phyloP scores from a whole-genome alignment of 1,140 invertebrate species.

The Latrodectus geometricus region DNA sequence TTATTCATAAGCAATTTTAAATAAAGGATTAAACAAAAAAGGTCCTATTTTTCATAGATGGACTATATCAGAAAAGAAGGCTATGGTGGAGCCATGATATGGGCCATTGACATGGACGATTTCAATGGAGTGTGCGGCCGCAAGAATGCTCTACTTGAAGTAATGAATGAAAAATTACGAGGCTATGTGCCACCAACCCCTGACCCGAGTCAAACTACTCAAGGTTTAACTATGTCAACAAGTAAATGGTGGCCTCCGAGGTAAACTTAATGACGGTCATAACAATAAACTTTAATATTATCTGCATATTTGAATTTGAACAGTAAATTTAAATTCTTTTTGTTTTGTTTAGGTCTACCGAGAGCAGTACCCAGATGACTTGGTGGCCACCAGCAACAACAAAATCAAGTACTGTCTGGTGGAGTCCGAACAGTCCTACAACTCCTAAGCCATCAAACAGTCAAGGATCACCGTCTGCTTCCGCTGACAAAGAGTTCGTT shows the following conservation, averaged over 20 bases:
- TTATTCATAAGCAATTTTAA: too few relatives aligned
- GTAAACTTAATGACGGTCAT: neutral
- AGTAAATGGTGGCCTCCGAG: constrained; percentile 61
- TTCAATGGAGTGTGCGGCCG: constrained; percentile 64
- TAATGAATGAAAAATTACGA: constrained; percentile 81
- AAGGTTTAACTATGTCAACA: constrained; percentile 54
- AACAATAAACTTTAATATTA: neutral
- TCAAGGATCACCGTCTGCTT: constrained; percentile 10
- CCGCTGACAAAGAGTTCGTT: constrained; percentile 40
- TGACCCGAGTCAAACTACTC: constrained; percentile 51
- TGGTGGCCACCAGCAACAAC: constrained; percentile 51
- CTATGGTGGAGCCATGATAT: constrained; percentile 70
- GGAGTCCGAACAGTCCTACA: constrained; percentile 17
- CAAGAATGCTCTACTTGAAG: constrained; percentile 68
- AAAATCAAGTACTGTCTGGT: constrained; percentile 28
- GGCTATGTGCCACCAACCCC: constrained; percentile 78
- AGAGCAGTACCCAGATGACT: constrained; percentile 41
- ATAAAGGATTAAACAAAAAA: neutral
- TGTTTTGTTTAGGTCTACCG: constrained; percentile 19
- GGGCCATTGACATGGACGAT: constrained; percentile 70
- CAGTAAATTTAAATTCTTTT: too few relatives aligned
- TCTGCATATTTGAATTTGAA: too few relatives aligned
- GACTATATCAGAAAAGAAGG: constrained; percentile 67
- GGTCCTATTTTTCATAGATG: constrained; percentile 60
- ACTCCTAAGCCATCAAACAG: constrained; percentile 27